Evolutionary conservation across 2,797 vertebrate species (phyloP), one percentile per base, ranked within the genome.

Genomic region (Myotis myotis): DNA sequence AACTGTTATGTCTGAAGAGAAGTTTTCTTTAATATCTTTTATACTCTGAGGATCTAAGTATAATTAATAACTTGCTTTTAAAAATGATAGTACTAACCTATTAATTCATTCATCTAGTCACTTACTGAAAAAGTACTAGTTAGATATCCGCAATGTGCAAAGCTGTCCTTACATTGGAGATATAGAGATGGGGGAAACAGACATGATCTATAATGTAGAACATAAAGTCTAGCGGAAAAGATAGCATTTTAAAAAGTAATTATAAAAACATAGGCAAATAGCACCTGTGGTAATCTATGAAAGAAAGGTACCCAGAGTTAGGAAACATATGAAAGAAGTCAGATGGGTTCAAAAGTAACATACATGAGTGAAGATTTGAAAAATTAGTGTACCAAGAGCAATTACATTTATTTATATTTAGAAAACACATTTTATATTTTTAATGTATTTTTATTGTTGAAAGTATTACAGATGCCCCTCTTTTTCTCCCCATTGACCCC

Each of bases 21-120:
- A 78, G 4, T 38, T 94, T 20, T 7, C 94, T 95, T 95, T 89
- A 41, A 64, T 86, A 44, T 84, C 25, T 47, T 53, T n/a, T 60
- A 51, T 85, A 87, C 55, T 55, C 41, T 88, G 64, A 95, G 28
- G 57, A 28, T 68, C 25, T 88, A 93, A 94, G 53, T 10, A 83
- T 97, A 87, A 10, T 20, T 96, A 83, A 51, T 79, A 79, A 87
- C 6, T 95, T 97, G 68, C 62, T 97, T 89, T 95, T 79, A 87
- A 92, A 95, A 92, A 68, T 76, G 25, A 72, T 70, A 84, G 53
- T 78, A 68, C 7, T 85, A 88, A 83, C 23, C 20, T 41, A 92
- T 80, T 55, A 70, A 82, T 89, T 91, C 78, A 57, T 71, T 80
- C 36, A 72, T 10, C 22, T 22, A 78, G 53, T 83, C n/a, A 51